Percentiles rank a stretch among this genome's conserved stretches.
Conservation (phyloP, 2,888 invertebrate species). For the Amiota minor region DNA sequence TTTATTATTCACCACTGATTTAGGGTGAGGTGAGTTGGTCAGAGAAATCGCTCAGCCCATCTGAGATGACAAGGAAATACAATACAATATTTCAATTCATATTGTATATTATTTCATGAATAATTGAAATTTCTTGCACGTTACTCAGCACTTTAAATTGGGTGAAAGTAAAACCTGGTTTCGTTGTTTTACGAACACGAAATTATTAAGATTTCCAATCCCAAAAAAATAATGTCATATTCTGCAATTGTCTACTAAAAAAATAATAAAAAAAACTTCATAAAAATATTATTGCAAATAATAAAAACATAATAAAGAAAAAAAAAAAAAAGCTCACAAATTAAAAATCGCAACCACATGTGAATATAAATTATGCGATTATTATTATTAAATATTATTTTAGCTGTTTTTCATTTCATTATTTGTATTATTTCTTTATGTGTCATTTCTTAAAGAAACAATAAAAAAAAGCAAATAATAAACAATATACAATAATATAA, state of each 20-base stretch:
- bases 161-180: neutral
- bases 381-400: neutral
- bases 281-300: slow-evolving; percentile 23
- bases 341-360: slow-evolving; percentile 1
- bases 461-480: neutral
- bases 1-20: too few species aligned
- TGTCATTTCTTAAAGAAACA: neutral
- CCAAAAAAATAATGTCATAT: neutral
- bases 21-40: too few species aligned
- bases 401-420: neutral
- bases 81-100: too few species aligned
- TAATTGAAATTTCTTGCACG: too few species aligned
- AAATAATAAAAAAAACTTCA: slow-evolving; percentile 19
- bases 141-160: neutral
- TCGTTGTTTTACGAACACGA: neutral
- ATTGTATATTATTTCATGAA: too few species aligned
- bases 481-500: neutral
- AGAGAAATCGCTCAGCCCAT: too few species aligned
- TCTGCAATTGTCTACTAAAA: slow-evolving; percentile 2
- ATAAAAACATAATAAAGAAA: too few species aligned
- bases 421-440: neutral
- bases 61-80: too few species aligned
- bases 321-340: neutral
- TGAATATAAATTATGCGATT: slow-evolving; percentile 19
- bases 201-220: slow-evolving; percentile 18